These are phyloP conservation scores for Platichthys flesus DNA, from an alignment of 2,113 vertebrate genomes.

Conservation along the genomic window DNA sequence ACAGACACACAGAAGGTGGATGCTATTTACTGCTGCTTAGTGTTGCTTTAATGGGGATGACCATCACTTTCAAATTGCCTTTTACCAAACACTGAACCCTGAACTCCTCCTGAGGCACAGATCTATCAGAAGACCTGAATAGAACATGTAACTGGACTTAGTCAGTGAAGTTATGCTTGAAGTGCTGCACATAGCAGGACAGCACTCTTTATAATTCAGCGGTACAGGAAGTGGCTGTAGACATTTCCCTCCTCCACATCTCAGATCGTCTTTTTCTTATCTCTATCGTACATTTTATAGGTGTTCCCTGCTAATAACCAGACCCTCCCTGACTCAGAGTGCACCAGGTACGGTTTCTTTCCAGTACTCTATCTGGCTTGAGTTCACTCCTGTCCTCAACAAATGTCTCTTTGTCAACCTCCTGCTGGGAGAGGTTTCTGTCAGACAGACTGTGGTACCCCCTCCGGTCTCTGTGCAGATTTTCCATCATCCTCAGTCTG, in stretches of 20 bases:
- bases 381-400: slow-evolving; percentile 20
- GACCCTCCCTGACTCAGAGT: slow-evolving; percentile 20
- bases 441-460: slow-evolving; percentile 34
- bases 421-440: slow-evolving; percentile 43
- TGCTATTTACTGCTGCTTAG: too few species aligned
- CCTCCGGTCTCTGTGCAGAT: slow-evolving; percentile 17
- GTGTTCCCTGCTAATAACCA: neutral
- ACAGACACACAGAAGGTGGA: too few species aligned
- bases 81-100: neutral
- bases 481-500: slow-evolving; percentile 24
- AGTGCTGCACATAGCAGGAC: neutral
- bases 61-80: too few species aligned
- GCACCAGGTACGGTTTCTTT: slow-evolving; percentile 1
- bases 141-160: neutral
- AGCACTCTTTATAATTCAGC: neutral
- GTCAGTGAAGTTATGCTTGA: neutral
- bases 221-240: neutral
- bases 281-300: slow-evolving; percentile 15
- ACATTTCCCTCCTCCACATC: neutral
- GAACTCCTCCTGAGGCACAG: neutral
- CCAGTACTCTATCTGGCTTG: slow-evolving; percentile 10
- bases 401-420: slow-evolving; percentile 31
- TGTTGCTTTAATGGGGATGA: too few species aligned
- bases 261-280: neutral
- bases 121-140: neutral